Evolutionary conservation across 1,140 invertebrate genomes (phyloP).

Genomic region (Araneus ventricosus): DNA sequence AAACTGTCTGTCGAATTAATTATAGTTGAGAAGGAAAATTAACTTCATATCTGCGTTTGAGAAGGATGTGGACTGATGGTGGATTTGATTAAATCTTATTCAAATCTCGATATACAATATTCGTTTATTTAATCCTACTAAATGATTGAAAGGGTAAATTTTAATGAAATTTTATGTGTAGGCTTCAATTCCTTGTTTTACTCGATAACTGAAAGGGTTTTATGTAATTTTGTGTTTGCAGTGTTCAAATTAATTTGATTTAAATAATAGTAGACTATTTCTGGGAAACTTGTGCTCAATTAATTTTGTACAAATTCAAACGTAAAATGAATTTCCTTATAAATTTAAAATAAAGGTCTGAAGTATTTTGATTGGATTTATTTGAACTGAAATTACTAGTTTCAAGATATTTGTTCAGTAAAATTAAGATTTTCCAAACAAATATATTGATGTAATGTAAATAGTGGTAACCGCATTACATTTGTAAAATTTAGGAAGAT

Average conservation of each 20-base stretch:
- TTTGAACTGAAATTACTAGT: no score
- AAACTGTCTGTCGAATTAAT: conserved; percentile 1
- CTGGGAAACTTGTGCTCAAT: not conserved
- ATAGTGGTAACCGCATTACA: no score
- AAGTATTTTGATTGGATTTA: no score
- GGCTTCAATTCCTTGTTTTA: no score
- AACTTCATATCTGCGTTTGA: not conserved
- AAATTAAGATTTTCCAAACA: no score
- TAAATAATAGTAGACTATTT: not conserved
- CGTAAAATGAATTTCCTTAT: no score
- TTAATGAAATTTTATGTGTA: not conserved
- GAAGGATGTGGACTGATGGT: not conserved
- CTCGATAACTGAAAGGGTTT: not conserved
- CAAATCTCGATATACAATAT: not conserved
- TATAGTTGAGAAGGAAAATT: conserved; percentile 26
- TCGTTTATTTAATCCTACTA: not conserved
- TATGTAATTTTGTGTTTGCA: not conserved
- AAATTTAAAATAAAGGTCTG: no score
- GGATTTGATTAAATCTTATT: conserved; percentile 7
- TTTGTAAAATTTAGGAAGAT: no score
- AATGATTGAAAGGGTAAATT: conserved; percentile 26
- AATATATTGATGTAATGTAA: no score
- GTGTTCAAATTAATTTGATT: not conserved
- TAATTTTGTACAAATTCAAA: no score
- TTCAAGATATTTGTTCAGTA: no score